Evolutionary conservation across 2,888 invertebrate genomes (phyloP).

Genomic region (Noctua pronuba): DNA sequence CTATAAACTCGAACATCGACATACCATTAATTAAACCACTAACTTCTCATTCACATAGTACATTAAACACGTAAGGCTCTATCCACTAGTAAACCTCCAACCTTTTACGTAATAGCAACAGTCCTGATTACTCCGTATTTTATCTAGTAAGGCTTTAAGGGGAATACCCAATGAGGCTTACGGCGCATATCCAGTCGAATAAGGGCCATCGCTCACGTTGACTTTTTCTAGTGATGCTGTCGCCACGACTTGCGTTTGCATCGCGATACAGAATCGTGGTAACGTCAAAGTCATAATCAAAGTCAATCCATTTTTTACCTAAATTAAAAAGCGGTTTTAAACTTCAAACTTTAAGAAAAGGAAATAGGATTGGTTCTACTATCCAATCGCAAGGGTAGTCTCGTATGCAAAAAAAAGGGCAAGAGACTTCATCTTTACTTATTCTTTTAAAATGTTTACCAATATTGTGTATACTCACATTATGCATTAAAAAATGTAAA

Average conservation of each 20-base stretch:
- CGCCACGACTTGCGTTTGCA: not conserved
- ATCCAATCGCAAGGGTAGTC: too few relatives aligned
- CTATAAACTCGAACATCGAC: not conserved
- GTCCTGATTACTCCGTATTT: slow-evolving; percentile 51
- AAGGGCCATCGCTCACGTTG: not conserved
- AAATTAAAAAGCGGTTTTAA: too few relatives aligned
- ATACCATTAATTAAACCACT: slow-evolving; percentile 11
- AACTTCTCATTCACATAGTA: slow-evolving; percentile 16
- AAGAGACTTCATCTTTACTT: not conserved
- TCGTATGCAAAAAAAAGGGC: too few relatives aligned
- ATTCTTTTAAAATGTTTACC: not conserved
- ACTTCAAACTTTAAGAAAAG: not conserved
- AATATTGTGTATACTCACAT: not conserved
- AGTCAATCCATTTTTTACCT: too few relatives aligned
- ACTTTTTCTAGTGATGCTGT: not conserved
- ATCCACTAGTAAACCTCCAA: not conserved
- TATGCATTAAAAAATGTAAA: too few relatives aligned
- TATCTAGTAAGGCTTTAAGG: slow-evolving; percentile 43
- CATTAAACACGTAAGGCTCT: slow-evolving; percentile 25
- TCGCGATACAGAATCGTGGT: too few relatives aligned
- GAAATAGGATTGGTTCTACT: not conserved
- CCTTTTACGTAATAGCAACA: slow-evolving; percentile 22
- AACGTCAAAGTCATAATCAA: not conserved
- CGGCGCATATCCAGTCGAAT: slow-evolving; percentile 21
- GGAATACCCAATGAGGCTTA: slow-evolving; percentile 59